Percentiles rank a stretch among this genome's conserved stretches.
These are phyloP conservation scores for Papilio glaucus DNA, from an alignment of 1,140 invertebrate genomes.

Conservation along the genomic window DNA sequence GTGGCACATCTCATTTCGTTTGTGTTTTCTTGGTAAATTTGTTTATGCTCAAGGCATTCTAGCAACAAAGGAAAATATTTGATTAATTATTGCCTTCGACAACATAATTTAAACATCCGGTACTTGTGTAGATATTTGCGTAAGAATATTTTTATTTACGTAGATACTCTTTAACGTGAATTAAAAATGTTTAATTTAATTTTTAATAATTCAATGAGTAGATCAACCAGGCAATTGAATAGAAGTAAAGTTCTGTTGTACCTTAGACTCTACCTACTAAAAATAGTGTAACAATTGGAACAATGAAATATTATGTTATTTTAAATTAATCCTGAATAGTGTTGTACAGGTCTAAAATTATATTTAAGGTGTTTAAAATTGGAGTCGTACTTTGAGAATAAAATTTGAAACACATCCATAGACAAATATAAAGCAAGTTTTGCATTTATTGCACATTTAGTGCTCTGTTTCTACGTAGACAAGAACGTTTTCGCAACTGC, in stretches of 20 bases:
- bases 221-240: too few species aligned
- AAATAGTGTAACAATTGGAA: too few species aligned
- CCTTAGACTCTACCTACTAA: too few species aligned
- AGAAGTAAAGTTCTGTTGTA: too few species aligned
- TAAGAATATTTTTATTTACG: neutral
- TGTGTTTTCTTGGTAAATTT: neutral
- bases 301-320: too few species aligned
- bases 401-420: neutral
- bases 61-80: slow-evolving; percentile 3
- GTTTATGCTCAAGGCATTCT: slow-evolving; percentile 4
- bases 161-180: neutral
- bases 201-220: too few species aligned
- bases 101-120: neutral
- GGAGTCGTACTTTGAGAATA: neutral
- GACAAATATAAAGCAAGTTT: slow-evolving; percentile 6
- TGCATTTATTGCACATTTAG: slow-evolving; percentile 14
- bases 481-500: slow-evolving; percentile 5
- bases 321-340: too few species aligned
- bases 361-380: neutral
- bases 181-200: neutral
- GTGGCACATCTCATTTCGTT: neutral
- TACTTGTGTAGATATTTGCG: neutral
- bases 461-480: neutral
- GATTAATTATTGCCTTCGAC: slow-evolving; percentile 16
- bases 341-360: neutral